Evolutionary conservation across 2,888 invertebrate species (phyloP).

Genomic region (Phalangium opilio): DNA sequence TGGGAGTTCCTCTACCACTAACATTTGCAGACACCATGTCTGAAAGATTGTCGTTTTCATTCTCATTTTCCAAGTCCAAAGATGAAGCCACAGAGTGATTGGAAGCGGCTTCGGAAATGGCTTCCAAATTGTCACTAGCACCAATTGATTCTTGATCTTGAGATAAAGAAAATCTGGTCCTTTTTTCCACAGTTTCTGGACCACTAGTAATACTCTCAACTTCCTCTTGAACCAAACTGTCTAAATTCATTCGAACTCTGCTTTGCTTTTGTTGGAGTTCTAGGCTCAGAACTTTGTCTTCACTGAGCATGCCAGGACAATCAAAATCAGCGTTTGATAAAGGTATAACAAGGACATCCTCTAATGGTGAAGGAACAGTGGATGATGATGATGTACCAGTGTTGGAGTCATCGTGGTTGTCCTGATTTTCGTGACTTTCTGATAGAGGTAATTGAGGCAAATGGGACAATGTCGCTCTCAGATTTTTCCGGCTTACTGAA

Average conservation of each 20-base stretch:
- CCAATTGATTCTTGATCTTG: slow-evolving; percentile 67
- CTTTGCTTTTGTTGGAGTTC: slow-evolving; percentile 29
- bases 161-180: slow-evolving; percentile 60
- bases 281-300: slow-evolving; percentile 39
- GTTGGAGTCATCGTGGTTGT: too few relatives aligned
- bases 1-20: slow-evolving; percentile 69
- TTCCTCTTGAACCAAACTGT: slow-evolving; percentile 18
- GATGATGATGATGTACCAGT: too few relatives aligned
- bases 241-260: slow-evolving; percentile 23
- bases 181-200: slow-evolving; percentile 31
- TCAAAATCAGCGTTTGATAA: slow-evolving; percentile 41
- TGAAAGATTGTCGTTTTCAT: slow-evolving; percentile 73
- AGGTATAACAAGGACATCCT: slow-evolving; percentile 50
- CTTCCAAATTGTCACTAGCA: slow-evolving; percentile 75
- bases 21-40: slow-evolving; percentile 96
- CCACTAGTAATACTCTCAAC: slow-evolving; percentile 20
- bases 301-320: slow-evolving; percentile 48
- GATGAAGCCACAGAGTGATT: slow-evolving; percentile 83
- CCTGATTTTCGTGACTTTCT: too few relatives aligned
- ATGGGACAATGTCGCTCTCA: too few relatives aligned
- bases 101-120: slow-evolving; percentile 86
- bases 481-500: slow-evolving; percentile 11
- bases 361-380: slow-evolving; percentile 2
- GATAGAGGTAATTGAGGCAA: too few relatives aligned
- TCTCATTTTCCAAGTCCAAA: slow-evolving; percentile 53